A percentile compares a stretch with the other conserved stretches of the same genome.
Conservation (phyloP, 2,888 invertebrate species). For the Cacoxenus indagator region DNA sequence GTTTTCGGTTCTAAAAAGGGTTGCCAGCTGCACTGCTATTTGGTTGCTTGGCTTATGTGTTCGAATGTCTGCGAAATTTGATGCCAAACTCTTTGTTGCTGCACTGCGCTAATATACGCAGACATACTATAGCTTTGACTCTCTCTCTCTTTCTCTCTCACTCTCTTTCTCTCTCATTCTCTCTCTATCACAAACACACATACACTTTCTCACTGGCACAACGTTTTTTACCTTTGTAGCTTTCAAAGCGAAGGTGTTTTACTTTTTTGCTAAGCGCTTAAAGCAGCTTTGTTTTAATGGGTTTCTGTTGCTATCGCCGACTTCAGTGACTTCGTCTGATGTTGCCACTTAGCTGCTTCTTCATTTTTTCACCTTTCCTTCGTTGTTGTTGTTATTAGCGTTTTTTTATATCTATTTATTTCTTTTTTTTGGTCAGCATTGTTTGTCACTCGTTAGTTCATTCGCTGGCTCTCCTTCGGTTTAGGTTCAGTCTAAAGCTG, state of each 20-base stretch:
- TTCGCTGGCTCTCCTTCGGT: neutral
- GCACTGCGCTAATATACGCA: too few relatives aligned
- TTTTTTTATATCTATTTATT: neutral
- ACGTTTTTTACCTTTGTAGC: too few relatives aligned
- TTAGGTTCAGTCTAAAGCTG: neutral
- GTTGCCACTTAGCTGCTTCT: conserved; percentile 27
- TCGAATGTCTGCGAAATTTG: conserved; percentile 11
- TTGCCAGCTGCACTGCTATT: neutral
- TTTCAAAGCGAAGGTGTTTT: conserved; percentile 27
- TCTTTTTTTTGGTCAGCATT: conserved; percentile 42
- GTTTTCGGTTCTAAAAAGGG: neutral
- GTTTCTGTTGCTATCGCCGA: conserved; percentile 36
- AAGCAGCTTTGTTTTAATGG: conserved; percentile 55
- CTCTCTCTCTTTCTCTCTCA: too few relatives aligned
- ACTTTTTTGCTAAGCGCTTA: conserved; percentile 45
- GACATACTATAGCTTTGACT: too few relatives aligned
- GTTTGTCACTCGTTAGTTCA: conserved; percentile 23
- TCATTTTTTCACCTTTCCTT: conserved; percentile 41
- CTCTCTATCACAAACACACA: neutral
- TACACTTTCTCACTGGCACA: too few relatives aligned
- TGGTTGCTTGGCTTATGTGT: neutral
- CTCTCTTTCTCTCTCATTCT: neutral
- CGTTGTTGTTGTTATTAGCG: conserved; percentile 29
- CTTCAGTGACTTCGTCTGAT: conserved; percentile 15
- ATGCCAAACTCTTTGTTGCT: neutral